Evolutionary conservation across 2,113 vertebrate genomes (phyloP).

Genomic region (Pseudopodoces humilis): DNA sequence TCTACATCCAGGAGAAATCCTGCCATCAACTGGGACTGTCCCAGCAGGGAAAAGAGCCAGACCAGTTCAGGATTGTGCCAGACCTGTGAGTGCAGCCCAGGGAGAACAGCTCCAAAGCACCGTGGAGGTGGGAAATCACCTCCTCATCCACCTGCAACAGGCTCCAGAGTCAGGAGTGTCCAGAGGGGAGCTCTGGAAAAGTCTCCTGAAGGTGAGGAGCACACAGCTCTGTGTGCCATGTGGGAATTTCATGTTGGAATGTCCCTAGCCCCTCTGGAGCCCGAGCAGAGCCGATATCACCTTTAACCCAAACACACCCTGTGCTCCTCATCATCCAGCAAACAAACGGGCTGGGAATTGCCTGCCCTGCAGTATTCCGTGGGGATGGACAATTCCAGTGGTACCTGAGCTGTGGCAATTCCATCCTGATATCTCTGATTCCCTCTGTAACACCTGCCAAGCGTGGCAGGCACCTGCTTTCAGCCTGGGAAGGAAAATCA

Average conservation of each 20-base stretch:
- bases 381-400: background rate
- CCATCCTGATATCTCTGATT: accelerated
- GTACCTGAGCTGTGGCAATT: background rate
- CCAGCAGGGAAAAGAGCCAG: background rate
- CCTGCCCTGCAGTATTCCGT: background rate
- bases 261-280: background rate
- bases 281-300: accelerated
- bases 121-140: accelerated
- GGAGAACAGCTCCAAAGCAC: accelerated
- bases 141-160: accelerated
- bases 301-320: too few species aligned
- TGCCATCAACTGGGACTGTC: background rate
- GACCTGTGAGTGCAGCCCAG: background rate
- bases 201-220: background rate
- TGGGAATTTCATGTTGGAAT: accelerated
- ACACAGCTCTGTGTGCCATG: accelerated
- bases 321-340: background rate
- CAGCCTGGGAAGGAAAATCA: background rate
- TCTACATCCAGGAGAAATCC: background rate
- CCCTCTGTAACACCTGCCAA: background rate
- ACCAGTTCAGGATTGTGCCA: background rate
- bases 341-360: background rate
- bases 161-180: accelerated
- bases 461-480: background rate
- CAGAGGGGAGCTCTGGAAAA: background rate